Percentiles rank a stretch among this genome's conserved stretches.
phyloP scores from a whole-genome alignment of 2,797 vertebrate species.

The Peromyscus nudipes region DNA sequence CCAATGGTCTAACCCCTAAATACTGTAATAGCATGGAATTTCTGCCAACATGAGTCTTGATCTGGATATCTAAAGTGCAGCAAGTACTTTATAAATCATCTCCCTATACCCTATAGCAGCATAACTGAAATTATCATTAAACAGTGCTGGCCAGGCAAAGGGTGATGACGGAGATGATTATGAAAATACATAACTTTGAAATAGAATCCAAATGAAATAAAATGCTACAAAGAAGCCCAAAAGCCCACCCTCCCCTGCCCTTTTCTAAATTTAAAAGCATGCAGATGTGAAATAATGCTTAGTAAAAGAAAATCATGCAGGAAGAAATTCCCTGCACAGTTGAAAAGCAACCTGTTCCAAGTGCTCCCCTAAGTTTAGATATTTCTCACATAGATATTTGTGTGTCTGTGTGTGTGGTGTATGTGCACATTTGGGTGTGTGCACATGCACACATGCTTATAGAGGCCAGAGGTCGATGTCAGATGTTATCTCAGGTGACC shows the following conservation, averaged over 20 bases:
- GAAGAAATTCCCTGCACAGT: background rate
- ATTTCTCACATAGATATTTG: background rate
- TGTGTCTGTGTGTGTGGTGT: background rate
- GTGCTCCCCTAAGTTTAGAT: background rate
- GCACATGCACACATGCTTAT: background rate
- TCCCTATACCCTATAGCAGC: background rate
- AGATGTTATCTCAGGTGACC: background rate
- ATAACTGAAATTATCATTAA: constrained; percentile 22
- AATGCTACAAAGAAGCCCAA: background rate
- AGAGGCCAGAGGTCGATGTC: background rate
- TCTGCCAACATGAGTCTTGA: background rate
- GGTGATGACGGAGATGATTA: constrained; percentile 40
- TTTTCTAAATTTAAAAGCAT: background rate
- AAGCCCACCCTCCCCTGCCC: background rate
- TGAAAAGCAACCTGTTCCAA: background rate
- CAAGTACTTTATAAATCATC: background rate
- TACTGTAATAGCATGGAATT: background rate
- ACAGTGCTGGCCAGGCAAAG: background rate
- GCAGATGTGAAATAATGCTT: background rate
- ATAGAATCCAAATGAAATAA: constrained; percentile 48
- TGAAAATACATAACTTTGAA: constrained; percentile 46
- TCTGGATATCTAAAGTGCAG: background rate
- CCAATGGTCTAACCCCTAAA: background rate
- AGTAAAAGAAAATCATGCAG: background rate
- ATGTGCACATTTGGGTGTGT: too few relatives aligned